Conservation (phyloP, 2,113 vertebrate species). For the Corythaeola cristata region DNA sequence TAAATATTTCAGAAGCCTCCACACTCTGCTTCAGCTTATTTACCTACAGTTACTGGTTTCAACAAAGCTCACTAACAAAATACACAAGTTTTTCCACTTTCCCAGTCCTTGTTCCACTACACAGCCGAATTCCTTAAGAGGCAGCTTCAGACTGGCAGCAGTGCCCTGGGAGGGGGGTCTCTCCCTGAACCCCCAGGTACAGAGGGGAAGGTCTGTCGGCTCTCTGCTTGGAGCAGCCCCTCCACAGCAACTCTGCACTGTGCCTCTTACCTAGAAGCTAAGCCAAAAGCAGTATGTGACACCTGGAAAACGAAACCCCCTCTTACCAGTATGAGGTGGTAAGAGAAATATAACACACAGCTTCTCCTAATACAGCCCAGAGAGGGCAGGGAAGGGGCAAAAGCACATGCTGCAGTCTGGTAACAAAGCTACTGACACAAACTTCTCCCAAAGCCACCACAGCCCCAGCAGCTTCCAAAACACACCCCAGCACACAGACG, state of each 20-base stretch:
- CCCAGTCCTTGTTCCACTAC: background rate
- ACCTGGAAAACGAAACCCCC: background rate
- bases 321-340: rapidly evolving
- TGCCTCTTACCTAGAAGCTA: rapidly evolving
- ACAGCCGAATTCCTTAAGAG: no score
- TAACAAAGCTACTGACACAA: background rate
- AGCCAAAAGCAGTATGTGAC: rapidly evolving
- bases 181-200: background rate
- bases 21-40: background rate
- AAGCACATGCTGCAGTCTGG: background rate
- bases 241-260: background rate
- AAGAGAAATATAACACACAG: background rate
- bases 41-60: background rate
- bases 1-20: background rate
- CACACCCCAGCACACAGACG: rapidly evolving
- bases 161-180: background rate
- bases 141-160: background rate
- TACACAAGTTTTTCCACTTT: background rate
- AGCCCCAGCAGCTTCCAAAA: background rate
- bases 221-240: background rate
- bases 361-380: background rate
- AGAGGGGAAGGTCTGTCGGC: no score
- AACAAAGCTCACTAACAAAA: background rate
- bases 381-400: background rate
- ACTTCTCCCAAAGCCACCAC: background rate